These are phyloP conservation scores for Colius striatus DNA, from an alignment of 2,113 vertebrate genomes.

Conservation along the genomic window DNA sequence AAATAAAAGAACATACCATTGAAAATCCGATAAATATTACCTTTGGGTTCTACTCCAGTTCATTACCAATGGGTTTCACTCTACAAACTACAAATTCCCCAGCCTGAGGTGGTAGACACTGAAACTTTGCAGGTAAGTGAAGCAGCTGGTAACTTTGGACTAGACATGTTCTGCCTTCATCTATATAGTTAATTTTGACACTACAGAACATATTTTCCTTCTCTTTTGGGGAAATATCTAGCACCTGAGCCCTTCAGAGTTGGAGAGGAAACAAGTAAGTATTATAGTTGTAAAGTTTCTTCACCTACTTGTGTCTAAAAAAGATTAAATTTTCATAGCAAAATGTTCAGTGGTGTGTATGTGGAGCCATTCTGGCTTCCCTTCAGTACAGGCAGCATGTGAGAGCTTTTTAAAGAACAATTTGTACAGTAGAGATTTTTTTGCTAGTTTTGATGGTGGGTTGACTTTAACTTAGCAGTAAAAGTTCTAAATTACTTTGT, in stretches of 20 bases:
- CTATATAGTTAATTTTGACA: conserved; percentile 52
- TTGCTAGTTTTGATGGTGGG: too few relatives aligned
- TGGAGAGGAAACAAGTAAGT: not conserved
- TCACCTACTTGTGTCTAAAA: not conserved
- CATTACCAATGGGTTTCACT: conserved; percentile 86
- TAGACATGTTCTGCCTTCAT: conserved; percentile 72
- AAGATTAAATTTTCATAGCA: not conserved
- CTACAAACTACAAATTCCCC: conserved; percentile 89
- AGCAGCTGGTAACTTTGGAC: conserved; percentile 80
- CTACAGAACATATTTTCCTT: conserved; percentile 40
- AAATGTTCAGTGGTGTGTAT: not conserved
- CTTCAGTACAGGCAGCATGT: not conserved
- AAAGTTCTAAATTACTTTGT: too few relatives aligned
- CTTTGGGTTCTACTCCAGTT: conserved; percentile 89
- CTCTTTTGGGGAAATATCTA: conserved; percentile 63
- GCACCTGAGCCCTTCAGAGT: conserved; percentile 82
- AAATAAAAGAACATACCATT: not conserved
- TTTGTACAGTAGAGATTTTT: too few relatives aligned
- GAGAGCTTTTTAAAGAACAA: too few relatives aligned
- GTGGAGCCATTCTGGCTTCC: not conserved
- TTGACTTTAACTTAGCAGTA: too few relatives aligned
- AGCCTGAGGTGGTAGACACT: conserved; percentile 81
- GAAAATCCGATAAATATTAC: conserved; percentile 58
- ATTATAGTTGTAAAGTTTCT: not conserved
- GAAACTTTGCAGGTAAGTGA: conserved; percentile 81